A percentile compares a stretch with the other conserved stretches of the same genome.
Conservation (phyloP, 2,113 vertebrate genomes). For the Takifugu bimaculatus region DNA sequence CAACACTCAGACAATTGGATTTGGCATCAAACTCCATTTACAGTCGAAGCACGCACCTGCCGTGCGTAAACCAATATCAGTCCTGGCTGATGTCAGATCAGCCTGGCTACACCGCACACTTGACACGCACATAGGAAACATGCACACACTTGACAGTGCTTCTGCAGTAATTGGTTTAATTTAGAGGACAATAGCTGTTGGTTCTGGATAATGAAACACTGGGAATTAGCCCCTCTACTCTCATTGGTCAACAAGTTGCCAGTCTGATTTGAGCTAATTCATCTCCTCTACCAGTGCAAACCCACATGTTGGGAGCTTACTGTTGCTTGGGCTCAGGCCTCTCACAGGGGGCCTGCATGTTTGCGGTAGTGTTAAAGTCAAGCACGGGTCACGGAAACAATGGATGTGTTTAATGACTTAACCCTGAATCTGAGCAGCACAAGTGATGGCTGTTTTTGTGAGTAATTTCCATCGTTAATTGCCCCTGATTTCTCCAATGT, state of each 20-base stretch:
- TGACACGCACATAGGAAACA: slow-evolving; percentile 11
- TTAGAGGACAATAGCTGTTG: slow-evolving; percentile 54
- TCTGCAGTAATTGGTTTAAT: slow-evolving; percentile 60
- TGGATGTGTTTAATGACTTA: slow-evolving; percentile 37
- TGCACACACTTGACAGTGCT: slow-evolving; percentile 23
- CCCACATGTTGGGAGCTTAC: slow-evolving; percentile 10
- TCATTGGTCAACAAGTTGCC: slow-evolving; percentile 23
- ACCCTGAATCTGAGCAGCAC: slow-evolving; percentile 21
- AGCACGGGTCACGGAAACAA: slow-evolving; percentile 49
- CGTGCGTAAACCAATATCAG: slow-evolving; percentile 23
- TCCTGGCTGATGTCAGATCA: slow-evolving; percentile 22
- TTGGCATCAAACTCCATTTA: slow-evolving; percentile 38
- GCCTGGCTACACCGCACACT: slow-evolving; percentile 9
- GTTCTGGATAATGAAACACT: slow-evolving; percentile 54
- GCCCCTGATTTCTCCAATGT: neutral
- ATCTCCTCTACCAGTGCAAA: slow-evolving; percentile 33
- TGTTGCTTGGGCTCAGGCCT: slow-evolving; percentile 12
- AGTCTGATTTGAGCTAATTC: slow-evolving; percentile 39
- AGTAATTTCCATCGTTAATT: slow-evolving; percentile 17
- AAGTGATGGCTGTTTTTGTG: slow-evolving; percentile 9
- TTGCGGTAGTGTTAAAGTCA: slow-evolving; percentile 41
- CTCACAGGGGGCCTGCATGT: slow-evolving; percentile 1
- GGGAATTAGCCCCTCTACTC: slow-evolving; percentile 54
- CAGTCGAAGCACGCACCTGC: slow-evolving; percentile 36
- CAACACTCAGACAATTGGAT: slow-evolving; percentile 37